Evolutionary conservation across 2,113 vertebrate species (phyloP), one percentile per base, ranked within the genome.

Genomic region (Amphilophus citrinellus): DNA sequence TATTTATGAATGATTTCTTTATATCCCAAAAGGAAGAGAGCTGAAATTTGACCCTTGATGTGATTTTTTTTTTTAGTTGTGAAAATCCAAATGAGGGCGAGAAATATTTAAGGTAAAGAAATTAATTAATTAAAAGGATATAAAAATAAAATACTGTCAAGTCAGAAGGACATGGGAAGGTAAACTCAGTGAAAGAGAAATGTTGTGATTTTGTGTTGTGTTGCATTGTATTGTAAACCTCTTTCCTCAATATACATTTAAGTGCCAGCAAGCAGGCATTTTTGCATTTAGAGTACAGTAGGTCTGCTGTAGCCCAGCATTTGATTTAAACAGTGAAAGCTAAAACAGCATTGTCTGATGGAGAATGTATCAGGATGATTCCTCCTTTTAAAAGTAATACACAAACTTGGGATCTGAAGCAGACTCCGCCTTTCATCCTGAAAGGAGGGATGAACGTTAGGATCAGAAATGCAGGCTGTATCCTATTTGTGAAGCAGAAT

Each of bases 401-500:
- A 61, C 77, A 60, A 87, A 83, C 32, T 85, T 53, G 59, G 71
- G 59, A 85, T 79, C 44, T 75, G 30, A 13, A 11, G 57, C 77
- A 87, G 83, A 88, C 84, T 84, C 77, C 61, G 84, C 76, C 27
- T 91, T 86, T 92, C 76, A 88, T 84, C 42, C 77, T 89, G 62
- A 92, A 91, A 93, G 76, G 50, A 90, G 68, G 80, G 73, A 76
- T 87, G 87, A 83, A 84, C 44, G 20, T 80, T 88, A 20, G 76
- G 85, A 93, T 92, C 87, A 90, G 89, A 91, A 85, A 83, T 39
- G 71, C 84, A 92, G 84, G 84, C 85, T 84, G 86, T 82, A 93
- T 87, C 88, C 87, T 91, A 93, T 95, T 93, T 93, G 89, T 87
- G 88, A 90, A 93, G 82, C 87, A 90, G 87, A 90, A 93, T 94